A percentile compares a stretch with the other conserved stretches of the same genome.
Evolutionary conservation across 2,888 invertebrate species (phyloP).

Genomic region (Caenorhabditis virilis): DNA sequence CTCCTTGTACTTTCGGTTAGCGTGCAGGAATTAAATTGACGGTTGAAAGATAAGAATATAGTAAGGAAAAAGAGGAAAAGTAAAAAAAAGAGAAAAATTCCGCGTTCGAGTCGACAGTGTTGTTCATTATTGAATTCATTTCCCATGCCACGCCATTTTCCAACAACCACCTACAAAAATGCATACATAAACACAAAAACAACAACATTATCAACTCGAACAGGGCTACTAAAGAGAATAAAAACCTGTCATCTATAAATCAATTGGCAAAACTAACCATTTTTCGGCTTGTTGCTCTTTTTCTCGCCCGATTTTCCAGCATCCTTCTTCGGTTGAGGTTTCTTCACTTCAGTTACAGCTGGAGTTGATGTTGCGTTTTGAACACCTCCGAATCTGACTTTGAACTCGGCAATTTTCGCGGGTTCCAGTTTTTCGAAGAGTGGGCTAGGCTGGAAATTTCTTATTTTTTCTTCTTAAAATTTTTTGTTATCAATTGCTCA

Average conservation of each 20-base stretch:
- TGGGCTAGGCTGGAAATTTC: constrained; percentile 77
- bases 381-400: constrained; percentile 70
- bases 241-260: not conserved
- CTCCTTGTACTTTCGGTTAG: not conserved
- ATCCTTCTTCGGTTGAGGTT: no score
- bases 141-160: not conserved
- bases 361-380: no score
- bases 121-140: not conserved
- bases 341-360: no score
- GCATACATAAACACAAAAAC: not conserved
- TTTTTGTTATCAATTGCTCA: no score
- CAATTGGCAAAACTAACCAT: constrained; percentile 1
- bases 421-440: constrained; percentile 86
- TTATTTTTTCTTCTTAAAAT: not conserved
- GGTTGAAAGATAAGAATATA: not conserved
- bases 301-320: constrained; percentile 21
- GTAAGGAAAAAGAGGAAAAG: not conserved
- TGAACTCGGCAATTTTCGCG: constrained; percentile 78
- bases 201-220: not conserved
- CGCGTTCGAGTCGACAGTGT: not conserved
- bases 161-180: not conserved
- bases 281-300: constrained; percentile 19
- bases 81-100: constrained; percentile 9
- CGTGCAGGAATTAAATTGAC: not conserved
- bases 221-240: not conserved